phyloP scores from a whole-genome alignment of 2,888 invertebrate genomes.

The Athetis lepigone region DNA sequence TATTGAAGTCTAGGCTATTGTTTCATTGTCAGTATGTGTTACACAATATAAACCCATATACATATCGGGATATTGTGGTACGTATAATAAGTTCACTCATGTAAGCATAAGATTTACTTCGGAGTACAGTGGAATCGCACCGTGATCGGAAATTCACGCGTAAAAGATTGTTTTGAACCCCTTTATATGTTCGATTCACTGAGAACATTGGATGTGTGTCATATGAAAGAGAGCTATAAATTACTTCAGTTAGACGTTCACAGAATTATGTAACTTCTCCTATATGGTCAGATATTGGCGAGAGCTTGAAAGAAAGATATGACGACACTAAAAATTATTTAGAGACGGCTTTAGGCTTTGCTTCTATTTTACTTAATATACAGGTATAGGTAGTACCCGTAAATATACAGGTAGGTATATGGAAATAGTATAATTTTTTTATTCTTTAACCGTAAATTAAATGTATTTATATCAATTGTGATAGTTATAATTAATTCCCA shows the following conservation, averaged over 20 bases:
- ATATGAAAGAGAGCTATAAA: neutral
- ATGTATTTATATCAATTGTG: conserved; percentile 10
- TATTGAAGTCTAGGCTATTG: conserved; percentile 27
- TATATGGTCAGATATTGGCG: neutral
- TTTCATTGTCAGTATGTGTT: conserved; percentile 22
- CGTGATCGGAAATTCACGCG: conserved; percentile 30
- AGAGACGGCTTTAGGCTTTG: too few species aligned
- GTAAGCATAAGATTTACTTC: neutral
- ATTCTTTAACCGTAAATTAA: neutral
- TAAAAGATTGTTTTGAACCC: conserved; percentile 4
- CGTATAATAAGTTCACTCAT: neutral
- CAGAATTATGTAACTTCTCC: neutral
- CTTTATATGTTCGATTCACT: too few species aligned
- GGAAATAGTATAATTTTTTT: neutral
- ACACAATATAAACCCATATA: conserved; percentile 9
- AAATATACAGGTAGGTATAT: neutral
- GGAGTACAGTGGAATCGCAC: neutral
- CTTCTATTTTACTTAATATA: too few species aligned
- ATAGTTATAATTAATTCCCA: neutral
- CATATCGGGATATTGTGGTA: neutral
- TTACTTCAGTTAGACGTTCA: neutral
- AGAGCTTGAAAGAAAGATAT: neutral
- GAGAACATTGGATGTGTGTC: too few species aligned
- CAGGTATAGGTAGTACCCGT: too few species aligned
- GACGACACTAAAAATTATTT: too few species aligned